Percentiles rank a stretch among this genome's conserved stretches.
phyloP scores from a whole-genome alignment of 2,797 vertebrate species.

The Malurus splendens region DNA sequence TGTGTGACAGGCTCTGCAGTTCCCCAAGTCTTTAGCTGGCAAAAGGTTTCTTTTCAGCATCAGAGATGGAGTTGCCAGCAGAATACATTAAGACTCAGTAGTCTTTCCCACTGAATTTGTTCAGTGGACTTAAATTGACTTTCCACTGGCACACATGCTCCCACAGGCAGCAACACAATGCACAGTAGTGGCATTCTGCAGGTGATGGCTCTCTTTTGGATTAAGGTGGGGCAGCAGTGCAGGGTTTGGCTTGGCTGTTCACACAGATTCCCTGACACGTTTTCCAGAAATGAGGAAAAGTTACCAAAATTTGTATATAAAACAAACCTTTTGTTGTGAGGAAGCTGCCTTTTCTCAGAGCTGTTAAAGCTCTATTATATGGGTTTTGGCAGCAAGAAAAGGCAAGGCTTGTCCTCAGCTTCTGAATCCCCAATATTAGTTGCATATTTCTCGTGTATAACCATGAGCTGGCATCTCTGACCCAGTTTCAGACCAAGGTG shows the following conservation, averaged over 20 bases:
- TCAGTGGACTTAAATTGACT: background rate
- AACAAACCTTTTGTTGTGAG: background rate
- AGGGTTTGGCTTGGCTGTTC: background rate
- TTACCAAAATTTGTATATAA: background rate
- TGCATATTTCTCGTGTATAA: background rate
- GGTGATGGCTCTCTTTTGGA: background rate
- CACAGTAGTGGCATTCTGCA: accelerated
- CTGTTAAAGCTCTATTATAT: background rate
- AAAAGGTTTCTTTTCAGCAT: background rate
- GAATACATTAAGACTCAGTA: accelerated
- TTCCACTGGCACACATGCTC: accelerated
- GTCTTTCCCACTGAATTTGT: background rate
- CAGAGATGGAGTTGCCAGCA: background rate
- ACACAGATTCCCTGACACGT: background rate
- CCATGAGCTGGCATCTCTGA: background rate
- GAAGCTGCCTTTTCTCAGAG: background rate
- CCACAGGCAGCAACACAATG: background rate
- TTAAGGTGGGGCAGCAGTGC: background rate
- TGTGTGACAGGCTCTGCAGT: background rate
- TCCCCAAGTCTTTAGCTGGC: background rate
- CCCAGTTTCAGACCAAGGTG: constrained; percentile 39
- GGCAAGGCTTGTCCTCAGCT: background rate
- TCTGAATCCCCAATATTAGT: background rate
- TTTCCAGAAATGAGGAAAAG: background rate
- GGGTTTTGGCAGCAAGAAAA: background rate